Evolutionary conservation across 2,797 vertebrate species (phyloP), one percentile per base, ranked within the genome.

Genomic region (Salmo trutta): DNA sequence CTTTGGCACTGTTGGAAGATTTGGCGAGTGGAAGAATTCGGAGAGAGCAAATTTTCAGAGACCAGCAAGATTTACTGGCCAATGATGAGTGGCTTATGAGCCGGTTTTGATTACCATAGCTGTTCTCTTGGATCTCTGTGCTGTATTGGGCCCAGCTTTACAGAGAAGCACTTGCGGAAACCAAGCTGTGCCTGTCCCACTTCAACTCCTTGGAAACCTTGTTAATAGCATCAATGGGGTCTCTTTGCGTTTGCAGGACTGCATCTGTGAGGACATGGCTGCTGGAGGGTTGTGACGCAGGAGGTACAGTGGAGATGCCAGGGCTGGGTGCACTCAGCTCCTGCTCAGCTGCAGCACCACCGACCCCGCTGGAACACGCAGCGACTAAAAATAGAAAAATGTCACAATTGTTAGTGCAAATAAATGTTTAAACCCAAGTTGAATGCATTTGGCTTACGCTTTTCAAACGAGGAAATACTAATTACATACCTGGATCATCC

Each of bases 331-430:
- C 31, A n/a, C 0, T n/a, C 19, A 17, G 17, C 67, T 70, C 31
- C 67, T 17, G 67, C 31, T 36, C 33, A 70, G 33, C 67, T 70
- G 67, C 67, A 47, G 67, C 67, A 36, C 8, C 33, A 36, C 67
- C 67, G 16, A 70, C 33, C 33, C 33, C 67, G 15, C 33, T 70
- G 67, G 67, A 47, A 47, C 33, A 41, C 33, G 19, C 67, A 69
- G 67, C 19, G 16, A 36, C 67, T 70, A 41, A 36, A 70, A 68
- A 68, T 17, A 47, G 15, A 7, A 69, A 47, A 5, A 31, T 27
- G 3, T 66, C 21, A 27, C 65, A 66, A 66, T 66, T 66, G 21
- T 27, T 69, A 33, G 67, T 70, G 16, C 36, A 21, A 70, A 70
- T 70, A n/a, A 67, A 33, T 67, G 12, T 67, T 47, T 70, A n/a